A percentile compares a stretch with the other conserved stretches of the same genome.
phyloP scores from a whole-genome alignment of 2,113 vertebrate genomes.

The Podarcis cretensis region DNA sequence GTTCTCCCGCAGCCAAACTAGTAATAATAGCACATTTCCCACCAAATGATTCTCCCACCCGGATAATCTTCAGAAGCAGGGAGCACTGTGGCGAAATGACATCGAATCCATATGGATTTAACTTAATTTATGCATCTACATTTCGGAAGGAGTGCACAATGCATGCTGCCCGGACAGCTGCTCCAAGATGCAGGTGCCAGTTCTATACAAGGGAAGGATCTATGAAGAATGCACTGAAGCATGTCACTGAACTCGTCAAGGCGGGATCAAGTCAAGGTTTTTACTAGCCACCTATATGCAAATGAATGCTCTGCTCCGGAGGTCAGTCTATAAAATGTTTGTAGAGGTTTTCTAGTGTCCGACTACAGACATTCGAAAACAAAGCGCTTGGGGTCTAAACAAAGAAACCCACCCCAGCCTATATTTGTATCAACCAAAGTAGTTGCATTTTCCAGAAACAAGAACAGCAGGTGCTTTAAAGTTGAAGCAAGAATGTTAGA shows the following conservation, averaged over 20 bases:
- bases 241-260: constrained; percentile 43
- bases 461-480: neutral
- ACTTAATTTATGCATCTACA: constrained; percentile 30
- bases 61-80: constrained; percentile 62
- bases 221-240: constrained; percentile 26
- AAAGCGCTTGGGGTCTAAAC: neutral
- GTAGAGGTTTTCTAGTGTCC: neutral
- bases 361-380: neutral
- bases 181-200: constrained; percentile 42
- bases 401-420: neutral
- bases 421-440: neutral
- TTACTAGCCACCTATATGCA: neutral
- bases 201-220: constrained; percentile 24
- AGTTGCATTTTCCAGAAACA: neutral
- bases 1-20: constrained; percentile 5
- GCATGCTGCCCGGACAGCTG: neutral
- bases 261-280: constrained; percentile 32
- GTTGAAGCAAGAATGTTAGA: neutral
- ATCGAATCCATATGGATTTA: constrained; percentile 15
- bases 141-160: neutral
- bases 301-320: neutral
- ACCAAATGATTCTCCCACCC: constrained; percentile 40
- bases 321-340: neutral
- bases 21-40: constrained; percentile 53
- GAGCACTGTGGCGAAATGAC: constrained; percentile 62